Evolutionary conservation across 2,113 vertebrate species (phyloP), one percentile per base, ranked within the genome.

Genomic region (Sigmodon hispidus): DNA sequence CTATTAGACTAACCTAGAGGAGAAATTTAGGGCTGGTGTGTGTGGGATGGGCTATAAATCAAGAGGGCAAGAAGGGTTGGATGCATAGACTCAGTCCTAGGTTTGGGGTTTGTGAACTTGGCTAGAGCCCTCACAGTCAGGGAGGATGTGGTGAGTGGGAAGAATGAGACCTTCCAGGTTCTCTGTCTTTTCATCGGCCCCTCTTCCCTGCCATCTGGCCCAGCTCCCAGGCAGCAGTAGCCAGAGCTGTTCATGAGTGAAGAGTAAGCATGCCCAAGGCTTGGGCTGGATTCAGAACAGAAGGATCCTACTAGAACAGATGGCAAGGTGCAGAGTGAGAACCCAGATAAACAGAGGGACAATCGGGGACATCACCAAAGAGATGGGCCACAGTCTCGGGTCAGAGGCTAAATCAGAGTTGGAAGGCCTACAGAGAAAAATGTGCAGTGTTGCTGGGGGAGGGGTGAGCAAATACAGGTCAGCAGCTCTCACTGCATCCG

Each of bases 261-360:
- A 79, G 40, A 87, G 45, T 34, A 40, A 0, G 0, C 50, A 89
- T 92, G 95, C 89, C 89, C 92, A 73, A 93, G 81, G 59, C 89
- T 63, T 89, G 95, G 72, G 59, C 89, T 79, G 77, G 91, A 96
- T 87, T 96, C 72, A 80, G 96, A 87, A 91, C 93, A 80, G 34
- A 5, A 81, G 93, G 92, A 94, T 91, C 91, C 87, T 73, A 91
- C 93, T 94, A 93, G 96, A 84, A 84, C 31, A 36, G 85, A 93
- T 59, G 94, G 93, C 91, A 89, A 0, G 4, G 69, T 52, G 36
- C 73, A 95, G 72, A 96, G 70, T 52, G 86, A 96, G 94, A 86
- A 45, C 40, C 86, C 48, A 55, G 90, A 87, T 92, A 85, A 94
- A 89, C 77, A 94, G 93, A 90, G 84, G 72, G 75, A 77, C 61